Evolutionary conservation across 2,797 vertebrate species (phyloP), one percentile per base, ranked within the genome.

Genomic region (Parotocinclus haroldoi): DNA sequence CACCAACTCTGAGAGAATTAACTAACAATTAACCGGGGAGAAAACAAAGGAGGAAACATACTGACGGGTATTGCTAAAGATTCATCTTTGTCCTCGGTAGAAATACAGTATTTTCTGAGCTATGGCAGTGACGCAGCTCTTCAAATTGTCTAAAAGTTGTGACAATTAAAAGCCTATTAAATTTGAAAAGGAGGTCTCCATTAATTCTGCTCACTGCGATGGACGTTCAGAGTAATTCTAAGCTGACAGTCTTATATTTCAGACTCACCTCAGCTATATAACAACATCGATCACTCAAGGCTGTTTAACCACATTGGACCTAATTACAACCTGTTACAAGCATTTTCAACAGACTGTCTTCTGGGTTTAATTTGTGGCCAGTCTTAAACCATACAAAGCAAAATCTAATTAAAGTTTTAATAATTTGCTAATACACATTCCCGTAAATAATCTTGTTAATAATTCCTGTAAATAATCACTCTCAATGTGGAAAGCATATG

Each of bases 121-220:
- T 82, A 87, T 80, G 72, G 86, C 83, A 73, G 82, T 82, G 86
- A 74, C 85, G 82, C 86, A 85, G 88, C 86, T 88, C 83, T 87
- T 88, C 88, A 83, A 83, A 83, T 86, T 84, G 75, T 75, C 79
- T 77, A 80, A 87, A 87, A 87, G 83, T 89, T 81, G 84, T 83
- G 86, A 89, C 88, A 89, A 87, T 88, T n/a, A n/a, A n/a, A n/a
- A n/a, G n/a, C n/a, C 87, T 86, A 81, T 85, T 74, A 77, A 68
- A 54, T 87, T 79, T 66, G 71, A 78, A 82, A 74, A 82, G 79
- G 66, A 72, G 72, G 51, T 81, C 11, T 61, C 86, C n/a, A 72
- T 80, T 87, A 88, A 89, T 88, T 84, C 50, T 19, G 66, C 13
- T 59, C 58, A 87, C 83, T 76, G 80, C 80, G 78, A 78, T 78